Percentiles rank a stretch among this genome's conserved stretches.
These are phyloP conservation scores for Diarsia dahlii DNA, from an alignment of 2,888 invertebrate species.

Conservation along the genomic window DNA sequence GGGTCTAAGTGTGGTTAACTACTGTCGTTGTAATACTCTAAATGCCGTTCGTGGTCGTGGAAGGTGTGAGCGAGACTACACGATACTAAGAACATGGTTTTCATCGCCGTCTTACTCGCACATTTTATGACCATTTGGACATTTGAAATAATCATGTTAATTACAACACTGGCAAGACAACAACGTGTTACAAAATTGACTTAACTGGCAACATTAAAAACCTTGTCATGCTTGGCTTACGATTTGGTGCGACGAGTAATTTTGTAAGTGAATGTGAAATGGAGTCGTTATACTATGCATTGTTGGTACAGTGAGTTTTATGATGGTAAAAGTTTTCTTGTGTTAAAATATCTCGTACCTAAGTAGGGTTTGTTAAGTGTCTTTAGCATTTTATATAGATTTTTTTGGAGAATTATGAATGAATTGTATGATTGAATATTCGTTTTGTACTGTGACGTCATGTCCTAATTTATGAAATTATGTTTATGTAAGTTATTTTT, in stretches of 20 bases:
- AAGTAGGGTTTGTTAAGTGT: slow-evolving; percentile 8
- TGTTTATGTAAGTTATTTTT: slow-evolving; percentile 51
- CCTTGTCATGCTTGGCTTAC: not conserved
- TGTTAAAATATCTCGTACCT: slow-evolving; percentile 23
- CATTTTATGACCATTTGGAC: not conserved
- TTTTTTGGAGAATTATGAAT: slow-evolving; percentile 19
- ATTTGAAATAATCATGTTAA: not conserved
- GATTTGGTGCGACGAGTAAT: slow-evolving; percentile 20
- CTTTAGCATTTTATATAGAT: slow-evolving; percentile 31
- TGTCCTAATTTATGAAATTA: slow-evolving; percentile 48
- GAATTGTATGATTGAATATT: slow-evolving; percentile 9
- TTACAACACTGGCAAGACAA: not conserved
- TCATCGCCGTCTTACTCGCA: not conserved
- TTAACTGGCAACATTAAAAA: slow-evolving; percentile 11
- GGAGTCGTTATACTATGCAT: not conserved
- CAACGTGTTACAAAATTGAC: not conserved
- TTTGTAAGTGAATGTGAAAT: slow-evolving; percentile 37
- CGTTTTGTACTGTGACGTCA: slow-evolving; percentile 32
- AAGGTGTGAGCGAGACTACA: slow-evolving; percentile 7
- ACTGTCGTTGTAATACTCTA: not conserved
- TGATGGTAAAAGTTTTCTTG: slow-evolving; percentile 1
- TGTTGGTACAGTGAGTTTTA: not conserved
- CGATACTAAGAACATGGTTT: not conserved
- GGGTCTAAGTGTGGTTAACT: not conserved
- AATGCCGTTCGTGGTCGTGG: not conserved